These are phyloP conservation scores for Palythoa heliodiscus DNA, from an alignment of 92 coral and sea anemone species.

Conservation along the genomic window DNA sequence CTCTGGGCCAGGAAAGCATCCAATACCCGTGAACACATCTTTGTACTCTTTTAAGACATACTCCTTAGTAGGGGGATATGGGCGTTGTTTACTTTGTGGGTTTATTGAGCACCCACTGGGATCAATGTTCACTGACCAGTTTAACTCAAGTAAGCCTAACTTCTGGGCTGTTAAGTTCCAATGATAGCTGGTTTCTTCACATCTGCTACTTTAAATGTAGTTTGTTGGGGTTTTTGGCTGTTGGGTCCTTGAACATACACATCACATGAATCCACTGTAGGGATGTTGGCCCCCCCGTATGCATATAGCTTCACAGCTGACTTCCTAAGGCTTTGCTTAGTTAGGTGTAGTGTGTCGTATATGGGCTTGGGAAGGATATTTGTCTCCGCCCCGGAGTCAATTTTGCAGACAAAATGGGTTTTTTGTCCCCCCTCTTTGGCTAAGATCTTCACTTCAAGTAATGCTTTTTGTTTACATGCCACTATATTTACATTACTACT, in stretches of 20 bases:
- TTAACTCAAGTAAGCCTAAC: constrained; percentile 29
- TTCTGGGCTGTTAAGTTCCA: constrained; percentile 43
- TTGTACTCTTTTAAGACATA: constrained; percentile 43
- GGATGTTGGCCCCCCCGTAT: constrained; percentile 50
- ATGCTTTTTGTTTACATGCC: constrained; percentile 59
- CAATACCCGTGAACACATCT: constrained; percentile 57
- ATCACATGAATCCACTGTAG: constrained; percentile 50
- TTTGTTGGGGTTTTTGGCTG: constrained; percentile 39
- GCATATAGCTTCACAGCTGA: constrained; percentile 49
- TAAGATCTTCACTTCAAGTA: constrained; percentile 45
- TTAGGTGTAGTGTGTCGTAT: constrained; percentile 33
- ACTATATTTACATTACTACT: constrained; percentile 43
- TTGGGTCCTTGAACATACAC: constrained; percentile 49
- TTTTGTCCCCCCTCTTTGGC: constrained; percentile 46
- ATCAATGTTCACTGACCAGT: constrained; percentile 33
- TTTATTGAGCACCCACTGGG: background rate
- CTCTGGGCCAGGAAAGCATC: constrained; percentile 47
- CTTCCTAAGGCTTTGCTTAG: constrained; percentile 37
- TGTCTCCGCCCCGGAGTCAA: constrained; percentile 58
- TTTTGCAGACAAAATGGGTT: constrained; percentile 45
- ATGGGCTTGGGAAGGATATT: constrained; percentile 56
- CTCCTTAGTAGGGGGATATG: constrained; percentile 47
- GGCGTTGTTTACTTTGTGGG: constrained; percentile 40
- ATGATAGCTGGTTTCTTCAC: constrained; percentile 44
- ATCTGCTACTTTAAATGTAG: constrained; percentile 40